Evolutionary conservation across 2,797 vertebrate genomes (phyloP), one percentile per base, ranked within the genome.

Genomic region (Takifugu rubripes): DNA sequence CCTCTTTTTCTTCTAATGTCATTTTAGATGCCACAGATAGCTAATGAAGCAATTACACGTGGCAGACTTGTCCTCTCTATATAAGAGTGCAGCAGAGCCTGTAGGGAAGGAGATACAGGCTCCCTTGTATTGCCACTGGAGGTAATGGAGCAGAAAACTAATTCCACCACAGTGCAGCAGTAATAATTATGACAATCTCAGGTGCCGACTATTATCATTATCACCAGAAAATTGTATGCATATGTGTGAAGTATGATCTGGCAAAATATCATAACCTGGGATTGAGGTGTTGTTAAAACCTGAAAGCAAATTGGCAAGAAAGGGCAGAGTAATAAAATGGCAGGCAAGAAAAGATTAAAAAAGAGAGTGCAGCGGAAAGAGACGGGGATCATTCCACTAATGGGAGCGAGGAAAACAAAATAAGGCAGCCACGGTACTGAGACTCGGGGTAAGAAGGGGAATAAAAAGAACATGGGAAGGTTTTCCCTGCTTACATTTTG

Each of bases 81-180:
- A 59, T 62, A 64, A 74, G 49, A 56, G 51, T 57, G 77, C 63
- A 66, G 62, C 59, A 57, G 72, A 72, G 68, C 42, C 61, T 60
- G 15, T 57, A 70, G 15, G 65, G 25, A 61, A 42, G 63, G 31
- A 59, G 8, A 74, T 65, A 67, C 56, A 74, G 49, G 55, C 44
- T 71, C 29, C 47, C 14, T 42, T 75, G 63, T 72, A 68, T 49
- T 61, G 70, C 51, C 44, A 17, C 54, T 50, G 54, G 62, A 59
- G 70, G 63, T 84, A 88, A 87, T 86, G 80, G 75, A 72, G 82
- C 67, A 74, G 70, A 84, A 76, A 83, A 64, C 66, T 71, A 81
- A 83, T 85, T 81, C 55, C 72, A 77, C 53, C 66, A 65, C 64
- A 66, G 62, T 52, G 70, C 54, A 63, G 61, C 49, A 12, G 68